These are phyloP conservation scores for Bombus polaris DNA, from an alignment of 1,140 invertebrate genomes.

Conservation along the genomic window DNA sequence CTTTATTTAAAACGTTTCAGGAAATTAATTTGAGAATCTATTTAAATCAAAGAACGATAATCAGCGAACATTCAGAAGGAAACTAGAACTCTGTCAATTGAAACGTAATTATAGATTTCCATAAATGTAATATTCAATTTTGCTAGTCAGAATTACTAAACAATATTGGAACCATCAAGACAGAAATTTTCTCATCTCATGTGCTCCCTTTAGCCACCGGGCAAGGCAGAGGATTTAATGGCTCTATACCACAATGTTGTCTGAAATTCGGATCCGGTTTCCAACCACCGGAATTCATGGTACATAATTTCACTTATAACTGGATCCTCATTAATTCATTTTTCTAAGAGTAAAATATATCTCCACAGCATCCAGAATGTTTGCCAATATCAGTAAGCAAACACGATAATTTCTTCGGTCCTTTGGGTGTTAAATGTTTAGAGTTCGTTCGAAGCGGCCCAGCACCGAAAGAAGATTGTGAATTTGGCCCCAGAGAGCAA, in stretches of 20 bases:
- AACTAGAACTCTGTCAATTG: too few relatives aligned
- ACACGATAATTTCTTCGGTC: slow-evolving; percentile 88
- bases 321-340: background rate
- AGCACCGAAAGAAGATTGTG: slow-evolving; percentile 87
- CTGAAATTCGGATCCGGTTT: slow-evolving; percentile 85
- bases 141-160: background rate
- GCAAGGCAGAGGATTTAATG: slow-evolving; percentile 88
- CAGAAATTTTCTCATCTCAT: background rate
- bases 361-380: slow-evolving; percentile 90
- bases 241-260: slow-evolving; percentile 91
- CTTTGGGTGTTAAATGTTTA: slow-evolving; percentile 87
- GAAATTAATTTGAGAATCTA: too few relatives aligned
- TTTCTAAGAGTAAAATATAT: background rate
- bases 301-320: slow-evolving; percentile 72
- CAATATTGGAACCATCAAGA: background rate
- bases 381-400: slow-evolving; percentile 89
- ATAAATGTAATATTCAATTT: background rate
- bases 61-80: too few relatives aligned
- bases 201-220: slow-evolving; percentile 74
- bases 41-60: too few relatives aligned
- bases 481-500: slow-evolving; percentile 89
- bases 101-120: too few relatives aligned
- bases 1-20: too few relatives aligned
- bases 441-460: slow-evolving; percentile 89
- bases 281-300: slow-evolving; percentile 85